phyloP scores from a whole-genome alignment of 2,797 vertebrate genomes.

The Acestrorhynchus altus region DNA sequence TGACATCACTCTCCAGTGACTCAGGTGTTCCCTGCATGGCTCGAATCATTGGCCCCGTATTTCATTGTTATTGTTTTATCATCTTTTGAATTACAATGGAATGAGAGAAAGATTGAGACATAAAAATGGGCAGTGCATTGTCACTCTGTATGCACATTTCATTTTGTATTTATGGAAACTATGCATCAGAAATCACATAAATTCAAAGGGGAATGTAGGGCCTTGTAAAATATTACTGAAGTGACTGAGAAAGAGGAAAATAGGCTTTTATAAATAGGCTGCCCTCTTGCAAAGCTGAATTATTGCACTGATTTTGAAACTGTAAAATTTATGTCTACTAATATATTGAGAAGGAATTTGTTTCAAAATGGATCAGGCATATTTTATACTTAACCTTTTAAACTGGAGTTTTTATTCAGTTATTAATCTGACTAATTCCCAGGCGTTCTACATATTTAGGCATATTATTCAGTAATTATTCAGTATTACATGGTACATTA shows the following conservation, averaged over 20 bases:
- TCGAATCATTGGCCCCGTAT: conserved; percentile 37
- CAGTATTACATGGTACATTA: too few species aligned
- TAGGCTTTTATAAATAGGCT: conserved; percentile 48
- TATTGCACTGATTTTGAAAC: conserved; percentile 38
- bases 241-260: conserved; percentile 14
- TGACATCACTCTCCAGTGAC: conserved; percentile 42
- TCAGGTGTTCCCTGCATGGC: conserved; percentile 38
- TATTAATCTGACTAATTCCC: neutral
- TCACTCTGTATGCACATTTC: conserved; percentile 54
- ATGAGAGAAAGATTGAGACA: conserved; percentile 41
- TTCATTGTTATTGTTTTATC: conserved; percentile 58
- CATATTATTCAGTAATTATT: neutral
- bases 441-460: neutral
- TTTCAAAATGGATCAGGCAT: neutral
- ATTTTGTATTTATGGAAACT: conserved; percentile 61
- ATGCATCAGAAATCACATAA: conserved; percentile 59
- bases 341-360: neutral
- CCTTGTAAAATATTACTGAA: conserved; percentile 59
- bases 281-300: conserved; percentile 39
- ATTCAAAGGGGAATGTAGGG: conserved; percentile 57
- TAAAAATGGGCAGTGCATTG: conserved; percentile 25
- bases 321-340: neutral
- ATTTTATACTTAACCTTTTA: neutral
- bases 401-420: neutral
- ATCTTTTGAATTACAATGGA: conserved; percentile 61